Evolutionary conservation across 2,113 vertebrate genomes (phyloP).

Genomic region (Fregetta grallaria): DNA sequence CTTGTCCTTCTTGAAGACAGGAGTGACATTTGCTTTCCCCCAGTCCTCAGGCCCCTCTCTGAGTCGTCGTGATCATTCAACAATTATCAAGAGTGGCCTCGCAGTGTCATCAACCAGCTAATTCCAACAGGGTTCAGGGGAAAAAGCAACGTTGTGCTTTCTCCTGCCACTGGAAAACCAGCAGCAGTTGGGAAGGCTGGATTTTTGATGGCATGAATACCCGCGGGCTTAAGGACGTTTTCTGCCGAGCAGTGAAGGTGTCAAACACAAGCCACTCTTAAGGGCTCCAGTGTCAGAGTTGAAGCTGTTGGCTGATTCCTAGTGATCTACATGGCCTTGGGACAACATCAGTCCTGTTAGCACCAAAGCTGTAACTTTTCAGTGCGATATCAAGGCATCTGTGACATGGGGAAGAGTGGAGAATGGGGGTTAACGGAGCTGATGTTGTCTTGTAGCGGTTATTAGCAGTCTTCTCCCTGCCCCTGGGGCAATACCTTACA

Average conservation of each 20-base stretch:
- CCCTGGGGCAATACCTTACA: background rate
- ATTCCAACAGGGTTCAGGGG: background rate
- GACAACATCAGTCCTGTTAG: background rate
- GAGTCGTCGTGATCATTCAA: rapidly evolving
- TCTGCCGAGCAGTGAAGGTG: background rate
- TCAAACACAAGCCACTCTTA: background rate
- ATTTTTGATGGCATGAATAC: background rate
- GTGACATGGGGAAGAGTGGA: background rate
- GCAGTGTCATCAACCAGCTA: background rate
- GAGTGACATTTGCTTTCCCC: background rate
- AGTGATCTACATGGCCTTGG: rapidly evolving
- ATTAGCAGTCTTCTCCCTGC: background rate
- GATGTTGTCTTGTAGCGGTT: background rate
- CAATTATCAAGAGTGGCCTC: rapidly evolving
- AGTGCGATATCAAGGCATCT: background rate
- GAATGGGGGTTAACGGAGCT: background rate
- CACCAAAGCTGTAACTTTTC: background rate
- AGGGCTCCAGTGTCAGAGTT: background rate
- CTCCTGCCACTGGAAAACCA: background rate
- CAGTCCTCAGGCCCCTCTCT: background rate
- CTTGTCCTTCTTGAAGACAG: background rate
- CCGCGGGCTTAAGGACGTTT: background rate
- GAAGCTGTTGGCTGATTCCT: background rate
- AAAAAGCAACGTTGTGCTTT: background rate
- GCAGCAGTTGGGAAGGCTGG: background rate